Percentiles rank a stretch among this genome's conserved stretches.
Conservation (phyloP, 2,888 invertebrate genomes). For the Carterocephalus palaemon region DNA sequence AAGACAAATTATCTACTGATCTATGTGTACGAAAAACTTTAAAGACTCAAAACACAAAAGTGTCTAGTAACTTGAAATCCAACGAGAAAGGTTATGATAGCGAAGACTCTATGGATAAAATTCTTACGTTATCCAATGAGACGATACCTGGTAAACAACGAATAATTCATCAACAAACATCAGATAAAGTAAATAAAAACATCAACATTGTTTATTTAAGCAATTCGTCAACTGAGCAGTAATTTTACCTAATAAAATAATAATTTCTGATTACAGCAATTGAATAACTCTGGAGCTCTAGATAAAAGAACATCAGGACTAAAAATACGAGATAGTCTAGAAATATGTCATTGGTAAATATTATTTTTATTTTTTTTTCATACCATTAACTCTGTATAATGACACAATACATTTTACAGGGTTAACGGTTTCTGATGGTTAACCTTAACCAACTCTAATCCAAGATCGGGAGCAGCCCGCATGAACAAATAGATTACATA, state of each 20-base stretch:
- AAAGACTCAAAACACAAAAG: constrained; percentile 32
- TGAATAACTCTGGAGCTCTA: constrained; percentile 31
- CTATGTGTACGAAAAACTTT: constrained; percentile 44
- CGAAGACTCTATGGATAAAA: constrained; percentile 35
- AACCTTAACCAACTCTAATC: too few relatives aligned
- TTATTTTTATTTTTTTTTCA: too few relatives aligned
- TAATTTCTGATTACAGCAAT: constrained; percentile 53
- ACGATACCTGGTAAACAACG: constrained; percentile 3
- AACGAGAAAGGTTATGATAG: constrained; percentile 9
- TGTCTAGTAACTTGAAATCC: constrained; percentile 6
- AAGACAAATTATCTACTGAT: constrained; percentile 43
- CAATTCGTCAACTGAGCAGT: too few relatives aligned
- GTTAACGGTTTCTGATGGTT: too few relatives aligned
- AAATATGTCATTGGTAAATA: constrained; percentile 57
- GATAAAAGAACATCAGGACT: constrained; percentile 39
- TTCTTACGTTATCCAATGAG: constrained; percentile 33
- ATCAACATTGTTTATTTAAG: too few relatives aligned
- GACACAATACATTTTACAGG: too few relatives aligned
- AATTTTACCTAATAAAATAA: too few relatives aligned
- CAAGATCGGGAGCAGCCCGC: too few relatives aligned
- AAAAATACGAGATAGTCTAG: constrained; percentile 59
- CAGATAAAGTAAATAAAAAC: not conserved
- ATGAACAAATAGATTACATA: too few relatives aligned
- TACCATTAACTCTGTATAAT: too few relatives aligned
- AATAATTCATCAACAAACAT: not conserved